Conservation (phyloP, 2,113 vertebrate genomes). For the Tragelaphus imberbis region DNA sequence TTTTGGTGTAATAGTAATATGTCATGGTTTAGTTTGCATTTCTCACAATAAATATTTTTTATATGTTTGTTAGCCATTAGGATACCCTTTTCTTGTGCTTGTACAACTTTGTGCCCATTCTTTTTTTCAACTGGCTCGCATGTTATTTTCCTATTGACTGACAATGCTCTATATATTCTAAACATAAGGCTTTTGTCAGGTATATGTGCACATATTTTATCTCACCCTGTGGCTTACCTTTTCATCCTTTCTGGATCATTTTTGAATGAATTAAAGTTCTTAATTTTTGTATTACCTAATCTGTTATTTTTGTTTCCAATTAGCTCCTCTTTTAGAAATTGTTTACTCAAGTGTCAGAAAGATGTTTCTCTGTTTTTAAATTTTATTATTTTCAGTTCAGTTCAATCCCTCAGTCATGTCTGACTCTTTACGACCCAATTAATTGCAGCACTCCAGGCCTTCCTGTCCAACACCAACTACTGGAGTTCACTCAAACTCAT, state of each 20-base stretch:
- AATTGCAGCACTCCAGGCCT: accelerated
- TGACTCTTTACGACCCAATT: not conserved
- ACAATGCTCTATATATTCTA: not conserved
- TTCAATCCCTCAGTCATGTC: accelerated
- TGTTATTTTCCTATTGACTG: not conserved
- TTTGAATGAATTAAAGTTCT: not conserved
- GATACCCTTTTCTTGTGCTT: not conserved
- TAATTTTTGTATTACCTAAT: not conserved
- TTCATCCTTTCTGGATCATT: not conserved
- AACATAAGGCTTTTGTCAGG: not conserved
- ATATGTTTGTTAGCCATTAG: not conserved
- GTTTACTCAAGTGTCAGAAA: not conserved
- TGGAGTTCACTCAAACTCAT: not conserved
- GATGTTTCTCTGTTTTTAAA: not conserved
- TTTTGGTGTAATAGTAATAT: not conserved
- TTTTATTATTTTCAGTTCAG: not conserved
- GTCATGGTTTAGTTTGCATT: not conserved
- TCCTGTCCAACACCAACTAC: not conserved
- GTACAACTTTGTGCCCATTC: not conserved
- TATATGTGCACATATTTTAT: not conserved
- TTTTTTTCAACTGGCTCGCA: not conserved
- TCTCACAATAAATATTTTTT: not conserved
- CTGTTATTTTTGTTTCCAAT: not conserved
- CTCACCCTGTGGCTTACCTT: not conserved
- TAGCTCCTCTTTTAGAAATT: not conserved